phyloP scores from a whole-genome alignment of 2,113 vertebrate species.

The Halichoeres trimaculatus region DNA sequence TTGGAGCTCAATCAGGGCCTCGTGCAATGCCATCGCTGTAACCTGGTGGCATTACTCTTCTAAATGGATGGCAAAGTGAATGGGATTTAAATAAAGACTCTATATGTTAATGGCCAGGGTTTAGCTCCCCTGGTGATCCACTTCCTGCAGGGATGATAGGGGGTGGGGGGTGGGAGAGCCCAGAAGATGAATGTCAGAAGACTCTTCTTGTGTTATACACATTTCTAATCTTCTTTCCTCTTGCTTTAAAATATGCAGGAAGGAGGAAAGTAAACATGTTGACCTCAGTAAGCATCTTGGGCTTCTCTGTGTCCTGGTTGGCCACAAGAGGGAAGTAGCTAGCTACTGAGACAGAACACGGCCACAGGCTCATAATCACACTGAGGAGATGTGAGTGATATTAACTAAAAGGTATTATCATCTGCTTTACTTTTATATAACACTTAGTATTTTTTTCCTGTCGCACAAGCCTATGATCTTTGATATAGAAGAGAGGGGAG shows the following conservation, averaged over 20 bases:
- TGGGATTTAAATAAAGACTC: constrained; percentile 83
- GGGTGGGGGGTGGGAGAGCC: not conserved
- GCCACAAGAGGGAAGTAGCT: constrained; percentile 85
- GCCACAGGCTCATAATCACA: constrained; percentile 48
- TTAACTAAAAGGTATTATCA: constrained; percentile 64
- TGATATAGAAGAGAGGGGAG: constrained; percentile 57
- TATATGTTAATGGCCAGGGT: constrained; percentile 80
- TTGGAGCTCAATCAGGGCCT: constrained; percentile 71
- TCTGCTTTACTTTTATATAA: constrained; percentile 65
- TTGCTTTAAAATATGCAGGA: constrained; percentile 51
- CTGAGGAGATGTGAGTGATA: constrained; percentile 51
- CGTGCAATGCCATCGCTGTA: constrained; percentile 48
- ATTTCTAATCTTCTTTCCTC: constrained; percentile 40
- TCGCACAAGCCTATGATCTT: constrained; percentile 65
- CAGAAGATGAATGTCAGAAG: constrained; percentile 47
- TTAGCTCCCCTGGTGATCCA: constrained; percentile 65
- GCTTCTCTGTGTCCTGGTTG: constrained; percentile 52
- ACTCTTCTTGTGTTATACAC: constrained; percentile 47
- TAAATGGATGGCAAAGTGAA: constrained; percentile 78
- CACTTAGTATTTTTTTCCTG: constrained; percentile 28
- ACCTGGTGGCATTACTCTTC: constrained; percentile 75
- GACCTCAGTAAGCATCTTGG: constrained; percentile 48
- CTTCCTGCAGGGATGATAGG: constrained; percentile 32
- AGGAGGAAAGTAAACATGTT: constrained; percentile 45
- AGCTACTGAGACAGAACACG: constrained; percentile 57